phyloP scores from a whole-genome alignment of 2,797 vertebrate species.

The Cheirogaleus major region DNA sequence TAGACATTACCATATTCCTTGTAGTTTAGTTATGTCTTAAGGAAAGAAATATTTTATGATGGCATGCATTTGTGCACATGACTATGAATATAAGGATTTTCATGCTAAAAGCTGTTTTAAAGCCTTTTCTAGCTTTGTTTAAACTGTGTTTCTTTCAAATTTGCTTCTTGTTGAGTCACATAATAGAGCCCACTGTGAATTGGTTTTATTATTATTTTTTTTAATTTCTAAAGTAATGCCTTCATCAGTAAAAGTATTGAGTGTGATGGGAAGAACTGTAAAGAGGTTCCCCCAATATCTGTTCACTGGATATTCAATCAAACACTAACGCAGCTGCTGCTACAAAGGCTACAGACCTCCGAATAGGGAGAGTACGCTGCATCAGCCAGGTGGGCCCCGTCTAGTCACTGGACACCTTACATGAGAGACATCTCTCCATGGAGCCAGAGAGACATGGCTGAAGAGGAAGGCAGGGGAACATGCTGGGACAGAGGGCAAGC shows the following conservation, averaged over 20 bases:
- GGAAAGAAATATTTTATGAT: neutral
- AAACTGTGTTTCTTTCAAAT: neutral
- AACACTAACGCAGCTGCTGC: neutral
- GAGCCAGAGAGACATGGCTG: neutral
- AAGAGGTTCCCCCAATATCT: neutral
- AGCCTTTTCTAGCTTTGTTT: neutral
- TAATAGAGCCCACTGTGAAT: neutral
- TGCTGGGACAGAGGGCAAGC: neutral
- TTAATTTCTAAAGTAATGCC: neutral
- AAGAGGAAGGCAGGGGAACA: neutral
- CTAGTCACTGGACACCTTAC: neutral
- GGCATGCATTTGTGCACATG: neutral
- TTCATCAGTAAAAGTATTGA: neutral
- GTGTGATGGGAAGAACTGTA: neutral
- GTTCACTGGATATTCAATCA: neutral
- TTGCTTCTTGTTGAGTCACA: neutral
- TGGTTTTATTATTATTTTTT: neutral
- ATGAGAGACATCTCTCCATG: neutral
- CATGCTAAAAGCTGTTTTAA: neutral
- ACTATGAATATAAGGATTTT: neutral
- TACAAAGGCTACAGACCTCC: neutral
- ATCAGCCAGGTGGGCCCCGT: neutral
- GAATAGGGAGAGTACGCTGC: accelerated
- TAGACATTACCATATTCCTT: neutral
- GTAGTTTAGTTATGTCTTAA: neutral